Percentiles rank a stretch among this genome's conserved stretches.
These are phyloP conservation scores for Dendronephthya gigantea DNA, from an alignment of 64 coral and sea anemone species.

Conservation along the genomic window DNA sequence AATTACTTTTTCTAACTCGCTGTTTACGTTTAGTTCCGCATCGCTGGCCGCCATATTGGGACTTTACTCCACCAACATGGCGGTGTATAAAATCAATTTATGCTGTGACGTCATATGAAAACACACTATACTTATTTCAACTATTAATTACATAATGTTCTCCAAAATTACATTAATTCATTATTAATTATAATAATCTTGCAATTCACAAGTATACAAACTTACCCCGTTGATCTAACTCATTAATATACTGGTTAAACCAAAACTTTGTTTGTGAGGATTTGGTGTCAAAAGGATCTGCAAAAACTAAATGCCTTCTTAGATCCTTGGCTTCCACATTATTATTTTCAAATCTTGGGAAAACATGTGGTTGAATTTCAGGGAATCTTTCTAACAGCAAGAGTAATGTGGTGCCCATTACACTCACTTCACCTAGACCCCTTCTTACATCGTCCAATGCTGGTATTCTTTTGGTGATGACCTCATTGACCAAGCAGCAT, in stretches of 20 bases:
- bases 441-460: not conserved
- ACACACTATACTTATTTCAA: too few species aligned
- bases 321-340: not conserved
- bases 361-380: not conserved
- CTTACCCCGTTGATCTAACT: not conserved
- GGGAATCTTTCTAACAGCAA: not conserved
- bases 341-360: not conserved
- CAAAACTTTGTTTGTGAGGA: not conserved
- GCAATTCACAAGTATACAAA: not conserved
- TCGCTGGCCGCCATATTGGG: too few species aligned
- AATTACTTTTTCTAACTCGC: too few species aligned
- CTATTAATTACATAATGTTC: too few species aligned
- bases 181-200: too few species aligned
- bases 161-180: too few species aligned
- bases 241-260: constrained; percentile 7
- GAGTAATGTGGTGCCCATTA: not conserved
- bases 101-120: too few species aligned
- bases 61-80: too few species aligned
- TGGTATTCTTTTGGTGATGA: not conserved
- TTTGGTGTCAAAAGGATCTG: not conserved
- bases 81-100: too few species aligned
- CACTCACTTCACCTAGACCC: not conserved
- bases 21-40: too few species aligned
- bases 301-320: not conserved
- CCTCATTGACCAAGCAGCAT: not conserved